Percentiles rank a stretch among this genome's conserved stretches.
phyloP scores from a whole-genome alignment of 2,797 vertebrate species.

The Crossoptilon crossoptilon region DNA sequence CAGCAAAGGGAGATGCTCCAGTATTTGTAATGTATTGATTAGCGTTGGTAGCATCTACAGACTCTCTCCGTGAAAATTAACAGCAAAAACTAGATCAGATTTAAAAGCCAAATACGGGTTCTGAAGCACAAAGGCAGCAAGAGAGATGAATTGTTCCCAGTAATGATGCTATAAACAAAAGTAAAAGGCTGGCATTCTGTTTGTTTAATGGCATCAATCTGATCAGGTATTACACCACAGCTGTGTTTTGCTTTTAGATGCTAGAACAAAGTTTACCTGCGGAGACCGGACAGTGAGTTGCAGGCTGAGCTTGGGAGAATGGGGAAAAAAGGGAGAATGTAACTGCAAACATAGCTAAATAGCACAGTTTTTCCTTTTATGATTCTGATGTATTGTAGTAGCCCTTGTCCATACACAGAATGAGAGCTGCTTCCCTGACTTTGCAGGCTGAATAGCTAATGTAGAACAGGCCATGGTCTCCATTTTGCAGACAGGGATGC shows the following conservation, averaged over 20 bases:
- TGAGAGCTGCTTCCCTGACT: not conserved
- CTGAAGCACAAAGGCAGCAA: not conserved
- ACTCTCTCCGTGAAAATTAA: not conserved
- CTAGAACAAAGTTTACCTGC: slow-evolving; percentile 15
- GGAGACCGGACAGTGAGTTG: not conserved
- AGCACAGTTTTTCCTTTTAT: not conserved
- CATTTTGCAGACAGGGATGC: not conserved
- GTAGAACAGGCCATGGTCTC: not conserved
- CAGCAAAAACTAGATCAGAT: slow-evolving; percentile 49
- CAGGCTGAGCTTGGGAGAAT: not conserved
- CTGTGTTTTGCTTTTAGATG: slow-evolving; percentile 28
- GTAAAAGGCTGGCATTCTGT: slow-evolving; percentile 5
- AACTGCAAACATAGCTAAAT: slow-evolving; percentile 24
- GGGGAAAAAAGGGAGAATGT: not conserved
- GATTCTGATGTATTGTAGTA: not conserved
- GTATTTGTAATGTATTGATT: slow-evolving; percentile 13
- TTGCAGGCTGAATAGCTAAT: not conserved
- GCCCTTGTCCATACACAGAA: not conserved
- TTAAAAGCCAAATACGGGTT: not conserved
- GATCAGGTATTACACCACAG: not conserved
- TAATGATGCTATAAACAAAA: slow-evolving; percentile 51
- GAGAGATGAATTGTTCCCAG: slow-evolving; percentile 1
- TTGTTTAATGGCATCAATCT: slow-evolving; percentile 41
- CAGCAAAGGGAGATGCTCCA: not conserved
- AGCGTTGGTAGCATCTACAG: not conserved